Evolutionary conservation across 2,797 vertebrate species (phyloP).

Genomic region (Lithobates pipiens): DNA sequence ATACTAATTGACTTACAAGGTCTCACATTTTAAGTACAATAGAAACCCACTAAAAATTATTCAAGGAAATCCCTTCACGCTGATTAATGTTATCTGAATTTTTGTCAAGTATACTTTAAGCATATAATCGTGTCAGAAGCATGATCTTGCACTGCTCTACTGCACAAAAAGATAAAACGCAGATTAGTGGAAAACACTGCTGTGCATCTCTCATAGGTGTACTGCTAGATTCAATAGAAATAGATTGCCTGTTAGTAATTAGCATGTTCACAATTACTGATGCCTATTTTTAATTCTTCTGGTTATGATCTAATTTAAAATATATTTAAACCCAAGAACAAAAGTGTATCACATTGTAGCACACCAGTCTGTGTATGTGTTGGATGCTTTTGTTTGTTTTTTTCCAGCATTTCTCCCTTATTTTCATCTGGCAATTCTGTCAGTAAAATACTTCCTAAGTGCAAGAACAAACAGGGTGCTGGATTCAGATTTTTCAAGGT

Average conservation of each 20-base stretch:
- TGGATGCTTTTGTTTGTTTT: too few species aligned
- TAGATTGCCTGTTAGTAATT: conserved; percentile 25
- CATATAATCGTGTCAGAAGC: conserved; percentile 39
- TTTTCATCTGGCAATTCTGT: too few species aligned
- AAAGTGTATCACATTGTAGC: too few species aligned
- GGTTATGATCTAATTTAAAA: not conserved
- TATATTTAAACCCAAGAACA: too few species aligned
- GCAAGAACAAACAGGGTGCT: too few species aligned
- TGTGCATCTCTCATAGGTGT: conserved; percentile 1
- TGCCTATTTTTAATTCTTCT: conserved; percentile 10
- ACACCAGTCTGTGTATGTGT: too few species aligned
- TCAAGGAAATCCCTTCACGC: conserved; percentile 20
- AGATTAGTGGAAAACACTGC: conserved; percentile 26
- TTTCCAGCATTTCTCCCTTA: too few species aligned
- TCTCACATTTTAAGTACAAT: conserved; percentile 27
- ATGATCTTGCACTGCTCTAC: conserved; percentile 36
- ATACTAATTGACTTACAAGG: conserved; percentile 31
- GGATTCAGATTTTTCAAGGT: too few species aligned
- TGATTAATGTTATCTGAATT: conserved; percentile 40
- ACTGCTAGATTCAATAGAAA: conserved; percentile 21
- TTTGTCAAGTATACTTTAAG: conserved; percentile 45
- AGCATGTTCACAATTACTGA: conserved; percentile 26
- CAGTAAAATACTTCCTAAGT: too few species aligned
- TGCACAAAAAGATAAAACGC: conserved; percentile 34
- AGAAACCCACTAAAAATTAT: conserved; percentile 16